These are phyloP conservation scores for Tromatobia lineatoria DNA, from an alignment of 2,888 invertebrate species.

Conservation along the genomic window DNA sequence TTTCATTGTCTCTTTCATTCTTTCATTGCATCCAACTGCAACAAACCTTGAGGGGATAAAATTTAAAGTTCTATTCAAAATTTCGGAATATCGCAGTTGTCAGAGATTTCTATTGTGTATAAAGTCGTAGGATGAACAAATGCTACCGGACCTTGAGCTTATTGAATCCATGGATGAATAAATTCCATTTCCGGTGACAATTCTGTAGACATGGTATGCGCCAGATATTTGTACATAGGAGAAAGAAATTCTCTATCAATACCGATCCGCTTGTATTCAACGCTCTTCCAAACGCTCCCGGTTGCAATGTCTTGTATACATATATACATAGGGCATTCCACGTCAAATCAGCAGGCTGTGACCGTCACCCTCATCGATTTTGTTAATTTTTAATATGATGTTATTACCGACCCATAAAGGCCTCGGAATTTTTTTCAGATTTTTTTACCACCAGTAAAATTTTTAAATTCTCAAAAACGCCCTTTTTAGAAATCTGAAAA, in stretches of 20 bases:
- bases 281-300: neutral
- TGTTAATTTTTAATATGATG: too few relatives aligned
- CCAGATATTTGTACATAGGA: neutral
- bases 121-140: neutral
- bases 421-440: too few relatives aligned
- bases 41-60: neutral
- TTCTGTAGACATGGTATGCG: neutral
- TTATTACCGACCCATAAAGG: too few relatives aligned
- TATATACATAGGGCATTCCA: too few relatives aligned
- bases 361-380: too few relatives aligned
- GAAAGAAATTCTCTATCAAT: neutral
- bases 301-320: neutral
- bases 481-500: too few relatives aligned
- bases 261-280: neutral
- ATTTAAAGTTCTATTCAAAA: neutral
- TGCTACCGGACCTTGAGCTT: neutral
- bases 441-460: too few relatives aligned
- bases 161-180: conserved; percentile 9
- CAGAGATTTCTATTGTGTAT: neutral
- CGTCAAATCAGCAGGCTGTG: too few relatives aligned
- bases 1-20: neutral
- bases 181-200: conserved; percentile 26
- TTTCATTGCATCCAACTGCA: neutral
- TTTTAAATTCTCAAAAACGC: too few relatives aligned
- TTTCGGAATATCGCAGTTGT: neutral